A percentile compares a stretch with the other conserved stretches of the same genome.
Conservation (phyloP, 2,888 invertebrate species). For the Galeopsomyia nigrocyanea region DNA sequence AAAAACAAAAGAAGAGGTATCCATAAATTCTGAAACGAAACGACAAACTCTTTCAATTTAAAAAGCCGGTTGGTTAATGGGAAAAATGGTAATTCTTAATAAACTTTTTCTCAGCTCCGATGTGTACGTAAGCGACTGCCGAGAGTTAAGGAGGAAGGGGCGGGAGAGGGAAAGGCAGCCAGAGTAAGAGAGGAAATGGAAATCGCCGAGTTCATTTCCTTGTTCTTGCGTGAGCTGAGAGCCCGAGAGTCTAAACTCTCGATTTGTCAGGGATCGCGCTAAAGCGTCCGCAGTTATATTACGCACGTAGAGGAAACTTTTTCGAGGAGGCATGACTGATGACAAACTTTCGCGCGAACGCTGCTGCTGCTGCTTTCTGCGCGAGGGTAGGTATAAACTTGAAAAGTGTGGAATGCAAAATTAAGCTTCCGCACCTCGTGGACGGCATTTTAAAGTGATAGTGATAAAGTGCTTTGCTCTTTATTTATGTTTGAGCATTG, state of each 20-base stretch:
- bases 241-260: constrained; percentile 40
- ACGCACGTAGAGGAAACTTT: constrained; percentile 36
- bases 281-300: constrained; percentile 35
- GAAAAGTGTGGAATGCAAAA: constrained; percentile 15
- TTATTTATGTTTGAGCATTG: too few relatives aligned
- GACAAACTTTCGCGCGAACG: constrained; percentile 16
- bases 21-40: too few relatives aligned
- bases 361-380: too few relatives aligned
- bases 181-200: constrained; percentile 40
- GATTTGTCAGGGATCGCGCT: constrained; percentile 44
- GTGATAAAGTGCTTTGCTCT: too few relatives aligned
- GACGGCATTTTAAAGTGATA: constrained; percentile 1
- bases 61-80: too few relatives aligned
- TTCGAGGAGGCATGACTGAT: constrained; percentile 39
- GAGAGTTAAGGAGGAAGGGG: constrained; percentile 11
- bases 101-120: constrained; percentile 28
- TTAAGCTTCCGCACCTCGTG: constrained; percentile 15
- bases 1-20: too few relatives aligned
- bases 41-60: too few relatives aligned
- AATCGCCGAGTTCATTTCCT: constrained; percentile 48
- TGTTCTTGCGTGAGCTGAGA: constrained; percentile 42
- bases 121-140: constrained; percentile 3
- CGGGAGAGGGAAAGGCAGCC: neutral
- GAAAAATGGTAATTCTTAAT: constrained; percentile 36
- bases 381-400: constrained; percentile 14